Base-by-base conservation (phyloP, 2,888 invertebrate species). In the Malacosoma neustria region DNA sequence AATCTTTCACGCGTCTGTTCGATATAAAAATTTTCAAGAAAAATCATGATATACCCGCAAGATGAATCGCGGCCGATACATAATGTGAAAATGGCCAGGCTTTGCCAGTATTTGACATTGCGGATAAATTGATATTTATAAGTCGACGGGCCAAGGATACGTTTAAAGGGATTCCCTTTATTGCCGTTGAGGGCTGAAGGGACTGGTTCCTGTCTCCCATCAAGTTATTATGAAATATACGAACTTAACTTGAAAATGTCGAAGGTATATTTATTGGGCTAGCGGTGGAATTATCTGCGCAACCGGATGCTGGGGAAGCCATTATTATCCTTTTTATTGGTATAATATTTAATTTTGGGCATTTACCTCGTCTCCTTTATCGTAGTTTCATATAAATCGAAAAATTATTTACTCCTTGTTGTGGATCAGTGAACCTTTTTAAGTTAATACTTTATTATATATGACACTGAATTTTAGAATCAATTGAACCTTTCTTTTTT, bases 121-220 rank as follows among this genome's bases (percentile, higher is more conserved):
- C 61, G 74, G 81, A 84, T 81, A 82, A 84, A 85, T 85, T 85
- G 82, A 85, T 84, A 85, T 85, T 84, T 84, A 85, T 84, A 85
- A 79, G 77, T 66, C 57, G 57, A 66, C 77, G 80, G 85, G 81
- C 76, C 79, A 73, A 69, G 70, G 69, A 72, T 72, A 70, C 79
- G 77, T 81, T 79, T 77, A 76, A 72, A 76, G 74, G 80, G 82
- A 84, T 84, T 84, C 81, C 76, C 80, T 84, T 85, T 85, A 85
- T 85, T 79, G 80, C 81, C 55, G 57, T 68, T 67, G 68, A 66
- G 64, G 54, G 57, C 68, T 65, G 60, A 62, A 71, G 75, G 73
- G 72, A 54, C 64, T 71, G 79, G 76, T 69, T 73, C 81, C 77
- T 75, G 81, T 79, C 77, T 71, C 58, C 67, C 68, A 71, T 66